phyloP scores from a whole-genome alignment of 1,140 invertebrate genomes.

The Anoplolepis gracilipes region DNA sequence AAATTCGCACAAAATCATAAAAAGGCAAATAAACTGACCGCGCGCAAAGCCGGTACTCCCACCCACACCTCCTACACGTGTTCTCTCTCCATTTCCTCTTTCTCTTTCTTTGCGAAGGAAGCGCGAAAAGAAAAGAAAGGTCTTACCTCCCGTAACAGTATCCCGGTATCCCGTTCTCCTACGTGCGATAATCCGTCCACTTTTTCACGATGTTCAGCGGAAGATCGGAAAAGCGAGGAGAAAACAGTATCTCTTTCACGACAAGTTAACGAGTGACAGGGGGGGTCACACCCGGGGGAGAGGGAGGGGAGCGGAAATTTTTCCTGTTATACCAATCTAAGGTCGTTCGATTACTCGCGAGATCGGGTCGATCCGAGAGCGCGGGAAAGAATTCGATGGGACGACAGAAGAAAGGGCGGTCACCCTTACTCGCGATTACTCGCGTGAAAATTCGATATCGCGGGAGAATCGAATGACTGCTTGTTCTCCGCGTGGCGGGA shows the following conservation, averaged over 20 bases:
- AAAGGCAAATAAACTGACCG: conserved; percentile 14
- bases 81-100: conserved; percentile 10
- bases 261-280: neutral
- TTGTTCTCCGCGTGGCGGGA: conserved; percentile 60
- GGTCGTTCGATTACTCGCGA: conserved; percentile 51
- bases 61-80: conserved; percentile 32
- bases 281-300: too few species aligned
- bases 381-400: neutral
- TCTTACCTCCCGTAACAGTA: conserved; percentile 55
- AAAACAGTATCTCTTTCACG: neutral
- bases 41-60: conserved; percentile 13
- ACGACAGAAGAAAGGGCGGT: neutral
- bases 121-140: conserved; percentile 7
- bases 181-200: conserved; percentile 18
- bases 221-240: neutral
- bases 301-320: neutral
- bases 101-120: conserved; percentile 1
- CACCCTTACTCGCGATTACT: neutral
- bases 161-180: conserved; percentile 30
- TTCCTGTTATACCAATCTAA: neutral
- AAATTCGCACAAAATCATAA: conserved; percentile 9
- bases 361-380: conserved; percentile 9
- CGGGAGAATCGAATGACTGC: conserved; percentile 40
- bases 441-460: conserved; percentile 32
- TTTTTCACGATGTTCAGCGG: neutral